Conservation (phyloP, 1,140 invertebrate species). For the Stegodyphus mimosarum region DNA sequence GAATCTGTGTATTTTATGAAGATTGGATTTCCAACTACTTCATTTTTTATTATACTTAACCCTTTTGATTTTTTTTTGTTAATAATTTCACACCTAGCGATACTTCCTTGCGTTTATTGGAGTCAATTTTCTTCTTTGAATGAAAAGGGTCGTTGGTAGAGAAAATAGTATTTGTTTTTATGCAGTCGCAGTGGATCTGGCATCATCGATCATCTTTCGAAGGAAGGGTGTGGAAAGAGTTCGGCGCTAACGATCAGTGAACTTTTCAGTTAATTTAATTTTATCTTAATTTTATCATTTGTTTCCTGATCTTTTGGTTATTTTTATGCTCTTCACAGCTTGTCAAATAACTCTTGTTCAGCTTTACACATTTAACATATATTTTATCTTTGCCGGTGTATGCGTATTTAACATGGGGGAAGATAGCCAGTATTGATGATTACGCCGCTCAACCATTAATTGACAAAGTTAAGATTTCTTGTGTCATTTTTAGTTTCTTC, state of each 20-base stretch:
- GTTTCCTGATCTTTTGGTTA: too few species aligned
- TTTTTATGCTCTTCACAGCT: too few species aligned
- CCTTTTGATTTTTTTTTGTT: not conserved
- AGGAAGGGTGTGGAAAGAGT: constrained; percentile 52
- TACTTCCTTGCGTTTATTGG: not conserved
- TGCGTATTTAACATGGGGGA: constrained; percentile 41
- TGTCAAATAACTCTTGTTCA: not conserved
- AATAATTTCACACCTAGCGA: not conserved
- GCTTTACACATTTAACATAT: not conserved
- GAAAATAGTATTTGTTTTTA: not conserved
- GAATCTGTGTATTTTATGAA: too few species aligned
- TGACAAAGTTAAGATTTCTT: not conserved
- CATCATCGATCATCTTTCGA: constrained; percentile 41
- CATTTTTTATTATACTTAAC: not conserved
- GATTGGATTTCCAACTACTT: too few species aligned
- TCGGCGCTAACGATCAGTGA: constrained; percentile 16
- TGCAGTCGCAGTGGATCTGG: not conserved
- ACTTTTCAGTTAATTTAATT: not conserved
- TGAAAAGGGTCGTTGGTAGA: not conserved
- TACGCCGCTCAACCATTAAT: not conserved
- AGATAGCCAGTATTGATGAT: constrained; percentile 5
- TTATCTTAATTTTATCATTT: constrained; percentile 16
- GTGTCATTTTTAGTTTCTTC: not conserved
- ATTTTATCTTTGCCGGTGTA: constrained; percentile 23
- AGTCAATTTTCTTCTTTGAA: not conserved